Conservation (phyloP, 2,113 vertebrate species). For the Chiloscyllium plagiosum region DNA sequence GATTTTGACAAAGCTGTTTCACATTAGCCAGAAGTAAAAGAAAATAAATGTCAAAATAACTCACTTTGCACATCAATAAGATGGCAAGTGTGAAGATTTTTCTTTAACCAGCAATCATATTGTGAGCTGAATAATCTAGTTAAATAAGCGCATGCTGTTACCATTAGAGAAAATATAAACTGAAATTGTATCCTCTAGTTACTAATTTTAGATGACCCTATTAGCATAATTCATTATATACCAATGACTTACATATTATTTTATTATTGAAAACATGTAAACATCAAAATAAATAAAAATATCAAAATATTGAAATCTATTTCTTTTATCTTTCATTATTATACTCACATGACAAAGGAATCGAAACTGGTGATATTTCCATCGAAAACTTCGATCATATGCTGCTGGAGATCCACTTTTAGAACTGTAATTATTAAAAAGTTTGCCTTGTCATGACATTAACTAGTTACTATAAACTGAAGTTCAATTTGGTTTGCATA, state of each 20-base stretch:
- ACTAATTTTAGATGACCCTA: background rate
- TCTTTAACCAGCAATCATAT: background rate
- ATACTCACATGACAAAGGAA: conserved; percentile 93
- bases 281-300: background rate
- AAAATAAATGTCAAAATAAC: background rate
- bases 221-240: background rate
- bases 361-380: conserved; percentile 98
- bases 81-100: background rate
- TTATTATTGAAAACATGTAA: background rate
- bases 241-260: background rate
- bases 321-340: background rate
- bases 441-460: background rate
- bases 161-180: background rate
- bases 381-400: conserved; percentile 93
- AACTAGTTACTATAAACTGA: background rate
- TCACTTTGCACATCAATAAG: background rate
- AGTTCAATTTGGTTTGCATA: background rate
- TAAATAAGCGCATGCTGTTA: background rate
- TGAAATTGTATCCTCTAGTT: background rate
- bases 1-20: background rate
- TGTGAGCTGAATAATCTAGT: background rate
- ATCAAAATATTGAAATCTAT: too few species aligned
- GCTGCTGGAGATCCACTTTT: conserved; percentile 85
- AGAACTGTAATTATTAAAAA: conserved; percentile 47
- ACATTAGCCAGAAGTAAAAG: background rate